Percentiles rank a stretch among this genome's conserved stretches.
These are phyloP conservation scores for Scaptodrosophila lebanonensis DNA, from an alignment of 1,140 invertebrate genomes.

Conservation along the genomic window DNA sequence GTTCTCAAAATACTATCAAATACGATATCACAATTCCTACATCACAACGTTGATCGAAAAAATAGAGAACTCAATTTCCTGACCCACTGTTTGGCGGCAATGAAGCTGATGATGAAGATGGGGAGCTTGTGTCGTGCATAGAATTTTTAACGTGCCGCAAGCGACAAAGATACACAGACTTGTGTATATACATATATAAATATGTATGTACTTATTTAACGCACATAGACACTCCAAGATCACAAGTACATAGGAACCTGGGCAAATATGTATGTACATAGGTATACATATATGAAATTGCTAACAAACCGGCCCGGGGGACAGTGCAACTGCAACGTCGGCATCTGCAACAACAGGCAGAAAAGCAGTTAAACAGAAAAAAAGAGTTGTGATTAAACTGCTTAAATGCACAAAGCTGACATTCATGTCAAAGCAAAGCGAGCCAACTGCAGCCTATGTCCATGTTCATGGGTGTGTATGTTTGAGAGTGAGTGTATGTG, in stretches of 20 bases:
- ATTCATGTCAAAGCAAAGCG: constrained; percentile 70
- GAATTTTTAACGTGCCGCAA: constrained; percentile 24
- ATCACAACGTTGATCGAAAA: too few relatives aligned
- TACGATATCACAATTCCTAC: too few relatives aligned
- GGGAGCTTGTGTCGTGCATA: constrained; percentile 33
- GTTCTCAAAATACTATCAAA: too few relatives aligned
- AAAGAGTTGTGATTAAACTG: constrained; percentile 68
- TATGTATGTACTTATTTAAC: constrained; percentile 22
- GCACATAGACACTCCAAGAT: constrained; percentile 28
- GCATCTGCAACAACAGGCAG: constrained; percentile 11
- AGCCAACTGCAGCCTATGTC: too few relatives aligned
- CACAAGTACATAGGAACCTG: constrained; percentile 35
- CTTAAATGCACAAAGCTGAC: constrained; percentile 72
- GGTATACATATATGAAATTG: constrained; percentile 38
- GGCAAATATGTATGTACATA: constrained; percentile 3
- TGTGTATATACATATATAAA: constrained; percentile 3
- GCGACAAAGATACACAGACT: constrained; percentile 8
- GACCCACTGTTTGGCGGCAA: too few relatives aligned
- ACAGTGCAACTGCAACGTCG: constrained; percentile 20
- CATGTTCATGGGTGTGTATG: too few relatives aligned
- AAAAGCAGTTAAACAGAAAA: constrained; percentile 30
- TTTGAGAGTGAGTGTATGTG: too few relatives aligned
- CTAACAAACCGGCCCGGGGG: constrained; percentile 39
- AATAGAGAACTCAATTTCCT: too few relatives aligned
- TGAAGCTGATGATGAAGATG: too few relatives aligned